phyloP scores from a whole-genome alignment of 1,140 invertebrate species.

The Leptoteleia sp. region DNA sequence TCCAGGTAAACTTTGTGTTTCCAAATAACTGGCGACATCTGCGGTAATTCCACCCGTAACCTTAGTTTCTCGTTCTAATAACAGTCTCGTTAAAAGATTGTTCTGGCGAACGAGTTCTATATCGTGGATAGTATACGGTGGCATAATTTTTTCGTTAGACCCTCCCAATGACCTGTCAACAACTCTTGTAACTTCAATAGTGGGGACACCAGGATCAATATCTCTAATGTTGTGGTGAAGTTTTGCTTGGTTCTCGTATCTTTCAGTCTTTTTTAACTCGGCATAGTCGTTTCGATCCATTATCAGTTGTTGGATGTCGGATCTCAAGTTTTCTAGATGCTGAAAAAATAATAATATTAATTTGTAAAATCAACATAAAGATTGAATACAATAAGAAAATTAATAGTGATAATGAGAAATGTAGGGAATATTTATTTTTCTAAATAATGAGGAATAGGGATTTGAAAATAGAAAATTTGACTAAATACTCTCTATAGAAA shows the following conservation, averaged over 20 bases:
- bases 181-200: constrained; percentile 39
- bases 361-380: too few species aligned
- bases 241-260: constrained; percentile 13
- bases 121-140: constrained; percentile 83
- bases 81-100: constrained; percentile 85
- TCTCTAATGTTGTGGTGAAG: constrained; percentile 9
- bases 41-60: constrained; percentile 82
- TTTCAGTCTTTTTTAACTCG: constrained; percentile 31
- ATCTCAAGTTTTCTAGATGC: constrained; percentile 71
- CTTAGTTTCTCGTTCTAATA: constrained; percentile 85
- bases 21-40: constrained; percentile 81
- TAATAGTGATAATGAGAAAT: too few species aligned
- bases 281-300: constrained; percentile 73
- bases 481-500: too few species aligned
- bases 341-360: constrained; percentile 46
- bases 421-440: too few species aligned
- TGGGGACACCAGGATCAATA: constrained; percentile 17
- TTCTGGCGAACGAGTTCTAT: constrained; percentile 88
- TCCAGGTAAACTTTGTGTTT: constrained; percentile 91
- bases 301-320: constrained; percentile 71
- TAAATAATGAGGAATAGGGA: too few species aligned
- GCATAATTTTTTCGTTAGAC: constrained; percentile 63
- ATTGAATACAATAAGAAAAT: too few species aligned
- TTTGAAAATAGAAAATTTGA: too few species aligned
- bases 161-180: constrained; percentile 62